Evolutionary conservation across 23 tunicate genomes (phyloP).

Genomic region (Clavelina lepadiformis): DNA sequence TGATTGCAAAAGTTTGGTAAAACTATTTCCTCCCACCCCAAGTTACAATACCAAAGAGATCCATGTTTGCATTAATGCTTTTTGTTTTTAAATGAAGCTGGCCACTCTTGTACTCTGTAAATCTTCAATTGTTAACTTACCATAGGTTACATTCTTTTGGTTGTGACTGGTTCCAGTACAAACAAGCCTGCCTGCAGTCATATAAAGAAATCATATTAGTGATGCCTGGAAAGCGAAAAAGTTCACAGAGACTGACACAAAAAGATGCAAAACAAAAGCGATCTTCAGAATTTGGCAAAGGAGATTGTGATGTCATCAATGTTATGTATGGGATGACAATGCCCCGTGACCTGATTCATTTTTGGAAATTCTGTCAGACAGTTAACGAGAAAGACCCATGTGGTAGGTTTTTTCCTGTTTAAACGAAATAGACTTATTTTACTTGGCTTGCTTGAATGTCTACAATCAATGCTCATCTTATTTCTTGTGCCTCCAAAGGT

Average conservation of each 20-base stretch:
- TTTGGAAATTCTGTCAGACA: constrained; percentile 36
- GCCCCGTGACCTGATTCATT: constrained; percentile 21
- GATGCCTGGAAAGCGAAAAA: background rate
- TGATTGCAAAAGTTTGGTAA: too few species aligned
- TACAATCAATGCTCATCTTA: too few species aligned
- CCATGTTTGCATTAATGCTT: too few species aligned
- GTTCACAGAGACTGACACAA: too few species aligned
- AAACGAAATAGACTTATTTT: too few species aligned
- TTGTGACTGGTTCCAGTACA: too few species aligned
- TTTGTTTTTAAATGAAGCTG: too few species aligned
- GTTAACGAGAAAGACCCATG: constrained; percentile 17
- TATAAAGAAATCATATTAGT: background rate
- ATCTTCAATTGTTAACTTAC: background rate
- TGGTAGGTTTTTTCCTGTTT: constrained; percentile 13
- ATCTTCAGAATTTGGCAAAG: background rate
- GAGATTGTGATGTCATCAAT: background rate
- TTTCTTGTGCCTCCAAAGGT: too few species aligned
- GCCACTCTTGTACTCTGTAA: background rate
- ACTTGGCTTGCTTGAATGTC: too few species aligned
- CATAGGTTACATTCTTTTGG: background rate
- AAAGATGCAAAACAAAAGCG: background rate
- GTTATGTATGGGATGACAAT: constrained; percentile 20
- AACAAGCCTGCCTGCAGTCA: background rate
- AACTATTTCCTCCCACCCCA: too few species aligned
- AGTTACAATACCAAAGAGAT: too few species aligned